Percentiles rank a stretch among this genome's conserved stretches.
phyloP scores from a whole-genome alignment of 2,888 invertebrate genomes.

The Choreutis nemorana region DNA sequence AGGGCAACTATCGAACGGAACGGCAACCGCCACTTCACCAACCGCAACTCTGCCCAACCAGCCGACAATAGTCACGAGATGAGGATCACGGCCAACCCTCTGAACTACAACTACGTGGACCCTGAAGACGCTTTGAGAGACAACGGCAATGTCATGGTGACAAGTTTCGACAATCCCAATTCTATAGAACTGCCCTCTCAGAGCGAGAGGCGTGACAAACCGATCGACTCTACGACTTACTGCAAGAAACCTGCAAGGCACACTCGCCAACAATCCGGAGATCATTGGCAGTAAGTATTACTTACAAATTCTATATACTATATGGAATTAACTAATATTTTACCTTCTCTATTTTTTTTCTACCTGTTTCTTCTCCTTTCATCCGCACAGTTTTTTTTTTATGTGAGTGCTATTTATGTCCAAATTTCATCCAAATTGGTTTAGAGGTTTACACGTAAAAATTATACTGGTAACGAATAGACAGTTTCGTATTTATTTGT shows the following conservation, averaged over 20 bases:
- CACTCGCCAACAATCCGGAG: conserved; percentile 41
- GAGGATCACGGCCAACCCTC: conserved; percentile 81
- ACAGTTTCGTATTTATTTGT: no score
- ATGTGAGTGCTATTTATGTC: no score
- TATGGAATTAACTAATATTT: background rate
- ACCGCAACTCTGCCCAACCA: conserved; percentile 40
- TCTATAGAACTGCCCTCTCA: conserved; percentile 73
- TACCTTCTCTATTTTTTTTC: background rate
- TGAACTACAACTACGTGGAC: conserved; percentile 74
- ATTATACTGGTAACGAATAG: no score
- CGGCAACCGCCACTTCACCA: conserved; percentile 49
- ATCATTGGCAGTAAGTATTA: conserved; percentile 62
- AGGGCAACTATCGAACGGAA: conserved; percentile 69
- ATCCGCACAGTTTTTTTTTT: no score
- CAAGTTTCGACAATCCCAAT: conserved; percentile 79
- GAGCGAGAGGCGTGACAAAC: conserved; percentile 33
- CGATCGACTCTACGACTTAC: conserved; percentile 75
- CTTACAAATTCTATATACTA: no score
- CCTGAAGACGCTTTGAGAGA: conserved; percentile 69
- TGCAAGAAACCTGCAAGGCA: conserved; percentile 68
- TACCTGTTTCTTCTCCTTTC: background rate
- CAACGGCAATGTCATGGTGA: conserved; percentile 63
- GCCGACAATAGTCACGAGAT: conserved; percentile 61
- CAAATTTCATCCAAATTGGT: no score
- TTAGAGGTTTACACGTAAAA: no score